Conservation (phyloP, 2,113 vertebrate genomes). For the Sylvilagus bachmani region DNA sequence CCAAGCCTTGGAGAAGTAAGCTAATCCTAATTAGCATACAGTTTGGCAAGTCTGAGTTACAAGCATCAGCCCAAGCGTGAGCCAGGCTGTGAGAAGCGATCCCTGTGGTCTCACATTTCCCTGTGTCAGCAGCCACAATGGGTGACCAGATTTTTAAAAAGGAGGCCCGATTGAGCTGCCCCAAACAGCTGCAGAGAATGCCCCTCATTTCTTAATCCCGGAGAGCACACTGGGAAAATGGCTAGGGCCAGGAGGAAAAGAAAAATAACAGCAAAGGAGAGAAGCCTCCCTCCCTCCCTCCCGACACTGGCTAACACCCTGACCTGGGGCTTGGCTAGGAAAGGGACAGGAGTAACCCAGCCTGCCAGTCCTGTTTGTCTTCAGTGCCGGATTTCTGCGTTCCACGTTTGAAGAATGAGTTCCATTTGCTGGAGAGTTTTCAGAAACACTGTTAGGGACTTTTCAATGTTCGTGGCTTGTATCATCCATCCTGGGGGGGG, state of each 20-base stretch:
- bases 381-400: not conserved
- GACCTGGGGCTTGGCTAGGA: not conserved
- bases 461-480: not conserved
- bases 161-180: not conserved
- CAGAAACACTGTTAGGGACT: not conserved
- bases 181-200: not conserved
- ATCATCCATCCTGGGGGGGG: not conserved
- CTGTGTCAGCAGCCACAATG: too few species aligned
- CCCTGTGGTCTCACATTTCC: not conserved
- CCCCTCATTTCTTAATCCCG: not conserved
- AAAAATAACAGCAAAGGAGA: not conserved
- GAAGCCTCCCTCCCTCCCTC: not conserved
- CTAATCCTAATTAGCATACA: not conserved
- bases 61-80: not conserved
- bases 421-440: not conserved
- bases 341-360: not conserved
- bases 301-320: not conserved
- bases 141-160: not conserved
- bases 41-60: not conserved
- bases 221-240: not conserved
- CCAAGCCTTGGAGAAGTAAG: constrained; percentile 12
- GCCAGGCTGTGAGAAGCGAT: not conserved
- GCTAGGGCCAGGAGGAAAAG: not conserved
- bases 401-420: constrained; percentile 15
- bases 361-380: too few species aligned